Conservation (phyloP, 2,888 invertebrate species). For the Bimastos eiseni region DNA sequence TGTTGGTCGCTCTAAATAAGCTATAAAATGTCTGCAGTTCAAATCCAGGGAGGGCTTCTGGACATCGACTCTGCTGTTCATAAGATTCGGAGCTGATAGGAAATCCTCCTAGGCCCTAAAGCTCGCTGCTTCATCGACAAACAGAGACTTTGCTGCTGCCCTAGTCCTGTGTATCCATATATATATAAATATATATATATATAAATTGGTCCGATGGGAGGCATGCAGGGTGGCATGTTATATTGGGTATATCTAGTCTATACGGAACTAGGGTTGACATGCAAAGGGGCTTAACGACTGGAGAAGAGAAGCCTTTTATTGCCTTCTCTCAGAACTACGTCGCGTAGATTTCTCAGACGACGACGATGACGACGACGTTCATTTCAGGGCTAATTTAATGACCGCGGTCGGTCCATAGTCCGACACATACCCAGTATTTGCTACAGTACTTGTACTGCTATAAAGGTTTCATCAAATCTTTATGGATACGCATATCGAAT, state of each 20-base stretch:
- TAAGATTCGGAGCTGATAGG: background rate
- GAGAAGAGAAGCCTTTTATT: background rate
- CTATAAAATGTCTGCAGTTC: background rate
- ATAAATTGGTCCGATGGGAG: background rate
- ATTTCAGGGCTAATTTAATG: background rate
- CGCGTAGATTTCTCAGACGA: background rate
- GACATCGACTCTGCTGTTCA: background rate
- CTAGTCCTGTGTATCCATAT: background rate
- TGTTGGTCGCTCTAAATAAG: too few species aligned
- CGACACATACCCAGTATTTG: background rate
- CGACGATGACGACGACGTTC: background rate
- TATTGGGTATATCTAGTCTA: background rate
- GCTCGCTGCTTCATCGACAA: background rate
- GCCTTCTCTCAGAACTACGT: background rate
- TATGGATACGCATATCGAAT: background rate
- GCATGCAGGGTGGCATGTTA: background rate
- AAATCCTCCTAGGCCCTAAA: background rate
- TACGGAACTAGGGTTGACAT: background rate
- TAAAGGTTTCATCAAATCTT: background rate
- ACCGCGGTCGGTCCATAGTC: background rate
- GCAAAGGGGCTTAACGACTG: constrained; percentile 13
- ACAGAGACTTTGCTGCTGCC: background rate
- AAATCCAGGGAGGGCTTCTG: background rate
- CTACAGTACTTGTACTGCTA: background rate
- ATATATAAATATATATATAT: too few species aligned